Percentiles rank a stretch among this genome's conserved stretches.
phyloP scores from a whole-genome alignment of 2,797 vertebrate genomes.

The Melanotaenia maccullochi region DNA sequence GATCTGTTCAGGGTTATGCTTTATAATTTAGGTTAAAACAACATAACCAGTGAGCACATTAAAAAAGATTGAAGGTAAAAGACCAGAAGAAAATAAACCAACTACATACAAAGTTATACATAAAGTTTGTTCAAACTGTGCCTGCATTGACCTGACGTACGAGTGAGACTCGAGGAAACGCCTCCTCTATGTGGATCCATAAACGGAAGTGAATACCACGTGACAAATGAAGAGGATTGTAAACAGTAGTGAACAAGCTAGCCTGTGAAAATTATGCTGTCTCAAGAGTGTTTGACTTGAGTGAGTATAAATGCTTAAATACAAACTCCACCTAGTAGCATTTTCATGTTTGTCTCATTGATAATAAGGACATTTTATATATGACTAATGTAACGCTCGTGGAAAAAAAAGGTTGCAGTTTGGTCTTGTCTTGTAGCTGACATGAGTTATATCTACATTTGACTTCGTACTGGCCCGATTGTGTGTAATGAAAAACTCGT shows the following conservation, averaged over 20 bases:
- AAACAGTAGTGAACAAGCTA: constrained; percentile 54
- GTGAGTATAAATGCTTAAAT: constrained; percentile 43
- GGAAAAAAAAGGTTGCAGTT: not conserved
- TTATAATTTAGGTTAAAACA: too few species aligned
- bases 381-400: not conserved
- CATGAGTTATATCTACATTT: not conserved
- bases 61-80: too few species aligned
- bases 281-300: constrained; percentile 24
- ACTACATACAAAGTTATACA: too few species aligned
- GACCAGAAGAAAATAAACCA: too few species aligned
- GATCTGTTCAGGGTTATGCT: too few species aligned
- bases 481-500: not conserved
- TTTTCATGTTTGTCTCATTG: not conserved
- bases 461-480: not conserved
- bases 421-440: not conserved
- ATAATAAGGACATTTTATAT: too few species aligned
- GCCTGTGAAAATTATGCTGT: constrained; percentile 47
- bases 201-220: constrained; percentile 42
- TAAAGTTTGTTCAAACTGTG: too few species aligned
- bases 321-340: accelerated
- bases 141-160: too few species aligned
- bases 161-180: too few species aligned
- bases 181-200: not conserved
- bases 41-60: too few species aligned
- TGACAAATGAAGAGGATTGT: constrained; percentile 44